These are phyloP conservation scores for Pristionchus japonicus DNA, from an alignment of 2,888 invertebrate species.

Conservation along the genomic window DNA sequence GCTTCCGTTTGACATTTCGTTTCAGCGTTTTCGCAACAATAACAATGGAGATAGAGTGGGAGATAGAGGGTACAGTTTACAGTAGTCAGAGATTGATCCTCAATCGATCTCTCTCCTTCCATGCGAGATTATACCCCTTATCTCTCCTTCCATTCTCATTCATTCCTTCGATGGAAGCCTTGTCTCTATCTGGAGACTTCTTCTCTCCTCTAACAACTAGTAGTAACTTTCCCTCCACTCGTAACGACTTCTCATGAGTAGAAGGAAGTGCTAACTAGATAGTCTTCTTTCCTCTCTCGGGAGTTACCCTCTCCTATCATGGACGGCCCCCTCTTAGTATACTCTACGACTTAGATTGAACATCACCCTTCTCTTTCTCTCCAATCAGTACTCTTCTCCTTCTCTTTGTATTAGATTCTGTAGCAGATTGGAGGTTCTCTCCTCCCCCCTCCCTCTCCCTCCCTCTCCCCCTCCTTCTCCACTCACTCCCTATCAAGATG, in stretches of 20 bases:
- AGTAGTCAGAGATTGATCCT: neutral
- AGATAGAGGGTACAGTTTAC: neutral
- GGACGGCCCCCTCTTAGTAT: neutral
- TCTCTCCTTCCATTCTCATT: neutral
- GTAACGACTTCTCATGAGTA: constrained; percentile 25
- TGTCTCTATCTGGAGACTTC: neutral
- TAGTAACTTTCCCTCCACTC: neutral
- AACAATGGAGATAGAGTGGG: neutral
- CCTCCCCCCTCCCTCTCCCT: neutral
- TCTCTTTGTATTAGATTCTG: constrained; percentile 4
- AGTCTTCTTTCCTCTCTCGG: constrained; percentile 28
- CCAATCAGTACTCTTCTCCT: constrained; percentile 8
- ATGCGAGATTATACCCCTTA: neutral
- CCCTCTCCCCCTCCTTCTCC: neutral
- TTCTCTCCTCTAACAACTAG: neutral
- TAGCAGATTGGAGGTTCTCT: constrained; percentile 12
- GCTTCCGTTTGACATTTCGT: neutral
- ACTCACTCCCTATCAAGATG: constrained; percentile 9
- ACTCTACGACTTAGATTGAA: constrained; percentile 11
- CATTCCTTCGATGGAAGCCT: neutral
- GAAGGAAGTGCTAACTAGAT: constrained; percentile 15
- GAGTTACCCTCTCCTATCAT: neutral
- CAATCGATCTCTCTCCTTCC: neutral
- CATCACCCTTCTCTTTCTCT: constrained; percentile 13
- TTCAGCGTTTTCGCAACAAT: neutral